Base-by-base conservation (phyloP, 1,140 invertebrate species). In the Adoxophyes honmai region DNA sequence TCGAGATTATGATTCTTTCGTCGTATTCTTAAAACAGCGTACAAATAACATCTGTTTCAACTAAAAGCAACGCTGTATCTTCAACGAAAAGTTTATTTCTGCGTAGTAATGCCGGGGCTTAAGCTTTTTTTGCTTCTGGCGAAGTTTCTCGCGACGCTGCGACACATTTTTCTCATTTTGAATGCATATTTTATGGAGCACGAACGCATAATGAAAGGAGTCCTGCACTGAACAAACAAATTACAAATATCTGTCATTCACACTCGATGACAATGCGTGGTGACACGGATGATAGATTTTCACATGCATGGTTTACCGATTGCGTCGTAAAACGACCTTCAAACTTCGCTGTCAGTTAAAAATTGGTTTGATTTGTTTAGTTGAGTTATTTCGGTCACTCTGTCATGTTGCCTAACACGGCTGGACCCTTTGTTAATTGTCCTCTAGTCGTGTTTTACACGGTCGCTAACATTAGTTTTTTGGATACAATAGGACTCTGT, bases 161-260 rank as follows among this genome's bases (percentile, higher is more conserved):
- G 75, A 84, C 78, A 84, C 75, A 86, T 84, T 86, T 84, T 84
- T 86, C 81, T 83, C 80, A 78, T 83, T 77, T 82, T 73, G 72
- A 70, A 79, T 85, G 84, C 78, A 87, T 87, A 83, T 85, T 83
- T 87, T 82, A 85, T 87, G 76, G 66, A 73, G 69, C 71, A 77
- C 70, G 74, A 73, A 76, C 61, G 70, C 63, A 68, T 86, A 84
- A 83, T 84, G 81, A 81, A 75, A 75, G 72, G 69, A 81, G 73
- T 75, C 72, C 73, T 64, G 60, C 70, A 66, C 34, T 56, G 64
- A 75, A 73, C 70, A 78, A 78, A 83, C 73, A 79, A 78, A 81
- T 81, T 78, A 79, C 68, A 73, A 48, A 48, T 48, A 48, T 48
- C 42, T 48, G 42, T 48, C 42, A 48, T 48, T 48, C 16, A 10